phyloP scores from a whole-genome alignment of 2,797 vertebrate species.

The Sandelia bainsii region DNA sequence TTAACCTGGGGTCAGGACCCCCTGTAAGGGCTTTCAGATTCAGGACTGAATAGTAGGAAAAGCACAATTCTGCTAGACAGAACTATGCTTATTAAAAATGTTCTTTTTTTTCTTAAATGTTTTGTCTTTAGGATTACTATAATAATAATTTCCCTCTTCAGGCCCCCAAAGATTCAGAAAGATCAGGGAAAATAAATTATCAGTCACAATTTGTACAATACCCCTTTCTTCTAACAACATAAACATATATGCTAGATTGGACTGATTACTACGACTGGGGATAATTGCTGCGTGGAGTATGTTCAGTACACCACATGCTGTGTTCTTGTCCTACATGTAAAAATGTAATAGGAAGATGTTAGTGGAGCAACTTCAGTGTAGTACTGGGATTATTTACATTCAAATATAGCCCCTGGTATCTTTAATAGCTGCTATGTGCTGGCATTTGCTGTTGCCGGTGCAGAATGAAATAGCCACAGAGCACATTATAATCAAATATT shows the following conservation, averaged over 20 bases:
- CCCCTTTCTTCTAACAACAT: not conserved
- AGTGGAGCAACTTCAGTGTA: not conserved
- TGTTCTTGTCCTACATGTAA: not conserved
- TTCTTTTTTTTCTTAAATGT: not conserved
- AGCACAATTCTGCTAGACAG: not conserved
- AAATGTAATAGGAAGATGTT: not conserved
- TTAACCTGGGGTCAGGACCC: constrained; percentile 1
- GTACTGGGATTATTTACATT: not conserved
- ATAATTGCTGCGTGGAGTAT: not conserved
- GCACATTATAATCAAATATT: not conserved
- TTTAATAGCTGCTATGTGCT: constrained; percentile 5
- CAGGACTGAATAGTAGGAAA: not conserved
- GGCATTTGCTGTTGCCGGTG: not conserved
- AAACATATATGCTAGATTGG: constrained; percentile 1
- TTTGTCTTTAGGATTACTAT: constrained; percentile 6
- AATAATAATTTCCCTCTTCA: not conserved
- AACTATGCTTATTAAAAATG: not conserved
- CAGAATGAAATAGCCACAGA: not conserved
- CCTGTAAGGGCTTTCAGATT: not conserved
- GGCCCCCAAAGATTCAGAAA: not conserved
- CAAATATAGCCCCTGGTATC: not conserved
- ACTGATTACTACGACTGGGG: not conserved
- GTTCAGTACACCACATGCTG: not conserved
- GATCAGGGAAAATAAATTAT: not conserved
- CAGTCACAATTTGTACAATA: not conserved